phyloP scores from a whole-genome alignment of 2,888 invertebrate genomes.

The Nasonia oneida region DNA sequence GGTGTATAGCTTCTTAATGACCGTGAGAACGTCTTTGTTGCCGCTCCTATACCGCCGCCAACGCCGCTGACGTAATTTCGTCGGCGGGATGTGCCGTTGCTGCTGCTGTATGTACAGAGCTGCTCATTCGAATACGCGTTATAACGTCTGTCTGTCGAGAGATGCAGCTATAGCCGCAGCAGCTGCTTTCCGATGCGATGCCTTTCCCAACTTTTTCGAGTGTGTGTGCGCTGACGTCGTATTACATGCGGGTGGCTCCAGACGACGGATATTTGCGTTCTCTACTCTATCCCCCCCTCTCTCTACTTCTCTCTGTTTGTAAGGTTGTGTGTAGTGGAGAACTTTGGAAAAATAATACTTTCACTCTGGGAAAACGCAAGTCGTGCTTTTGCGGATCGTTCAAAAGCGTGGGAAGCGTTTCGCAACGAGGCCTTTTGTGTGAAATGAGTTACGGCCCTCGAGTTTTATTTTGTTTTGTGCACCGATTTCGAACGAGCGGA shows the following conservation, averaged over 20 bases:
- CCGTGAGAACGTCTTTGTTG: conserved; percentile 60
- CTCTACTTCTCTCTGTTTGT: not conserved
- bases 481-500: not conserved
- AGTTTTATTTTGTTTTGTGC: not conserved
- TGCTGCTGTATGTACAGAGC: not conserved
- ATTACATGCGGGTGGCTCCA: conserved; percentile 21
- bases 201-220: conserved; percentile 12
- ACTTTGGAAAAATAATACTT: conserved; percentile 11
- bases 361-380: not conserved
- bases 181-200: conserved; percentile 49
- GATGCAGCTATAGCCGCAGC: conserved; percentile 39
- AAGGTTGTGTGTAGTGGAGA: not conserved
- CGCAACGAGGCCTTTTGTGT: not conserved
- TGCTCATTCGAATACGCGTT: not conserved
- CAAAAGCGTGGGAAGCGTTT: not conserved
- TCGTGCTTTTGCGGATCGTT: not conserved
- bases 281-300: not conserved
- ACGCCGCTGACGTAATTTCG: conserved; percentile 52
- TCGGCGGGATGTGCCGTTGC: conserved; percentile 30
- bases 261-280: not conserved
- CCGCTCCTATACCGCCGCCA: conserved; percentile 30
- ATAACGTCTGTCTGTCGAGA: conserved; percentile 10
- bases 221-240: not conserved
- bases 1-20: conserved; percentile 36
- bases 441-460: not conserved